Evolutionary conservation across 2,888 invertebrate genomes (phyloP), one percentile per base, ranked within the genome.

Genomic region (Furcula furcula): DNA sequence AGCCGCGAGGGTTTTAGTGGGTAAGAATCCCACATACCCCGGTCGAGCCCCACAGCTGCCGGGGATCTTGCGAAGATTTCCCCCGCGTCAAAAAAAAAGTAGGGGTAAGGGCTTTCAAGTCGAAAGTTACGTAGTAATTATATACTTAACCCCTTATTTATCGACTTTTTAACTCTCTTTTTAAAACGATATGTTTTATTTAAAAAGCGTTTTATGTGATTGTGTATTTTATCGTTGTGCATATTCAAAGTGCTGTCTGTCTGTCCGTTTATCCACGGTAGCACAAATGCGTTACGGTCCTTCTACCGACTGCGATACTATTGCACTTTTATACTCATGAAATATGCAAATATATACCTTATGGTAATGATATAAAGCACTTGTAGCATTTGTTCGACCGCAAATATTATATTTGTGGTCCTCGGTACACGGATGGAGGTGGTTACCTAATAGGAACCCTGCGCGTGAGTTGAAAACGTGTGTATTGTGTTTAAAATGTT

Each of bases 261-360:
- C 55, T 76, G 83, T 76, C 74, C 80, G 69, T 82, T 86, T 86
- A 81, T 76, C 60, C 78, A 84, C 78, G 85, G 82, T 81, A 65
- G 65, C 74, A 78, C 72, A 76, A 77, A 75, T 63, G 66, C 71
- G 79, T 73, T 76, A 83, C 75, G 80, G 77, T 75, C 63, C 64
- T 74, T 63, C 49, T 36, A 60, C 43, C 46, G 32, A 34, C 65
- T 46, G 50, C 20, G 6, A 40, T 42, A 45, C 19, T 23, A 34
- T 41, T 46, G 31, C 44, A 31, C 37, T 29, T 19, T 10, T 5
- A 7, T 31, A 36, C 11, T 21, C 35, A 21, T 15, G 21, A 26
- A 2, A 28, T 12, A 31, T 23, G 26, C 31, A 40, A 10, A 46
- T 45, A 40, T 52, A 11, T 20, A 39, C 43, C 47, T 38, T 57